These are phyloP conservation scores for Microctonus hyperodae DNA, from an alignment of 2,888 invertebrate species.

Conservation along the genomic window DNA sequence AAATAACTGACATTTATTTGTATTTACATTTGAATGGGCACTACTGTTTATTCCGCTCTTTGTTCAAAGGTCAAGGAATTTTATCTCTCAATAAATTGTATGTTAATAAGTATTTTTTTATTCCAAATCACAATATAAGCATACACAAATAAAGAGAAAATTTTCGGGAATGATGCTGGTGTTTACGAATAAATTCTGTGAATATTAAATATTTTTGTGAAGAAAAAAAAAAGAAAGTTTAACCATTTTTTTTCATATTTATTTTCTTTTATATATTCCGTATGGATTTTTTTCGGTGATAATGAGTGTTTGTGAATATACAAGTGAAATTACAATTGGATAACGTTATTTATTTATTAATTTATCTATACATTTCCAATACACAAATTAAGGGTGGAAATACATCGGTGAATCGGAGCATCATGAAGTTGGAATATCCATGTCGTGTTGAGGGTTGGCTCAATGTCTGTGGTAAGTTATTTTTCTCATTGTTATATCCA, in stretches of 20 bases:
- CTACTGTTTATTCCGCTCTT: slow-evolving; percentile 33
- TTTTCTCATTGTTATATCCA: no score
- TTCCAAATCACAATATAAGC: no score
- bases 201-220: slow-evolving; percentile 14
- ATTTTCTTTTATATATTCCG: no score
- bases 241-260: no score
- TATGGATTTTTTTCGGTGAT: neutral
- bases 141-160: no score
- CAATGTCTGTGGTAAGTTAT: slow-evolving; percentile 67
- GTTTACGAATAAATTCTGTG: neutral
- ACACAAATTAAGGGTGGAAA: neutral
- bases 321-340: slow-evolving; percentile 16
- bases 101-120: neutral
- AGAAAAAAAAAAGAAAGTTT: neutral
- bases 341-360: neutral
- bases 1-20: slow-evolving; percentile 28
- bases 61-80: slow-evolving; percentile 14
- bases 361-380: no score
- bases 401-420: slow-evolving; percentile 29
- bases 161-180: neutral
- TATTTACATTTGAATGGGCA: slow-evolving; percentile 28
- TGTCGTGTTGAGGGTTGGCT: slow-evolving; percentile 70
- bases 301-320: slow-evolving; percentile 13
- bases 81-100: neutral
- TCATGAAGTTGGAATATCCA: slow-evolving; percentile 65